Conservation (phyloP, 2,113 vertebrate species). For the Panthera tigris region DNA sequence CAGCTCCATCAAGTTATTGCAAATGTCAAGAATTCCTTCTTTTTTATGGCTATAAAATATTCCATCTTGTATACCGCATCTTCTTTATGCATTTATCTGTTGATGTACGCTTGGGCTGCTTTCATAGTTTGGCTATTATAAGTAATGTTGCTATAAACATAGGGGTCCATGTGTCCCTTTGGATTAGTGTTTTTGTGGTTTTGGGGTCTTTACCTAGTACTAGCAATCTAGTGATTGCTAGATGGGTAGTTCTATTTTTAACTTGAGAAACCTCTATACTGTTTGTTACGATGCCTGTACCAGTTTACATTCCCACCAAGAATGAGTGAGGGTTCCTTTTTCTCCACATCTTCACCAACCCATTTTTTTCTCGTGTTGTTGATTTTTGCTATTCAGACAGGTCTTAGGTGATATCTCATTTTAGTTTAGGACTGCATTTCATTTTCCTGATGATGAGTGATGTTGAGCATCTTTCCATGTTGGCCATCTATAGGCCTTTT, state of each 20-base stretch:
- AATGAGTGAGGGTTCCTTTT: background rate
- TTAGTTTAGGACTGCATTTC: background rate
- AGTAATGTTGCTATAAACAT: background rate
- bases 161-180: background rate
- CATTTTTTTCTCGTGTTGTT: background rate
- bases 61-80: background rate
- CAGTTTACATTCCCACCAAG: background rate
- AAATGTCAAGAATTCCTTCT: background rate
- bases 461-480: background rate
- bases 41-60: background rate
- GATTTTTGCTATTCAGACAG: background rate
- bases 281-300: background rate
- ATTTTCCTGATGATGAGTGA: background rate
- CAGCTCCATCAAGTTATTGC: background rate
- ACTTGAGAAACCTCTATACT: background rate
- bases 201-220: background rate
- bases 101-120: background rate
- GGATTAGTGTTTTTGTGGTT: background rate
- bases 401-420: background rate
- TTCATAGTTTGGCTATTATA: background rate
- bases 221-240: background rate
- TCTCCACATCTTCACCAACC: background rate
- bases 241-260: background rate
- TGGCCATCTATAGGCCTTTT: background rate
- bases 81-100: background rate